Conservation (phyloP, 1,140 invertebrate genomes). For the Eupeodes corollae region DNA sequence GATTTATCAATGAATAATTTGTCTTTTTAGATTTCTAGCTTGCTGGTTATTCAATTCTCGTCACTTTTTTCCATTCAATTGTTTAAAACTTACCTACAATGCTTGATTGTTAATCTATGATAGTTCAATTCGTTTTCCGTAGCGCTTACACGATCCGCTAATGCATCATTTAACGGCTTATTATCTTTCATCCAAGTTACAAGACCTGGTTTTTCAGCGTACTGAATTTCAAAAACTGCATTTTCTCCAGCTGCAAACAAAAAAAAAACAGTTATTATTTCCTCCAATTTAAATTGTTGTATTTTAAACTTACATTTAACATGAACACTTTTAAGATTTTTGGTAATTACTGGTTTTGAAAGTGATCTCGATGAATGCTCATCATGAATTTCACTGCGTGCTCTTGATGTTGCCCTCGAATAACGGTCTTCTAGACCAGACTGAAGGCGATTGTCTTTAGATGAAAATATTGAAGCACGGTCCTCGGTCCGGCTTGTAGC, state of each 20-base stretch:
- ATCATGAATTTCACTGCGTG: slow-evolving; percentile 14
- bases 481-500: slow-evolving; percentile 2
- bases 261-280: neutral
- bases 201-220: slow-evolving; percentile 45
- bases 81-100: slow-evolving; percentile 46
- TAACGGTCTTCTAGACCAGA: slow-evolving; percentile 2
- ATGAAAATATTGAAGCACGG: slow-evolving; percentile 1
- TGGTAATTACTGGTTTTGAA: slow-evolving; percentile 50
- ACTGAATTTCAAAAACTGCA: slow-evolving; percentile 70
- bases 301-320: slow-evolving; percentile 58
- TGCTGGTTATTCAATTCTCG: neutral
- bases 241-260: slow-evolving; percentile 64
- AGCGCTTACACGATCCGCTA: slow-evolving; percentile 62
- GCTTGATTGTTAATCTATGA: slow-evolving; percentile 64
- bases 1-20: neutral
- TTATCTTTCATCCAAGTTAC: slow-evolving; percentile 88
- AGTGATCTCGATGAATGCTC: slow-evolving; percentile 20
- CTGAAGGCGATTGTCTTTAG: slow-evolving; percentile 1
- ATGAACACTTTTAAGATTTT: slow-evolving; percentile 60
- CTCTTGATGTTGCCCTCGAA: slow-evolving; percentile 4
- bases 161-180: slow-evolving; percentile 60
- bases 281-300: neutral
- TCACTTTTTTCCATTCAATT: no score
- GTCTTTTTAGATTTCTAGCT: neutral
- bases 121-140: slow-evolving; percentile 41